These are phyloP conservation scores for Acrossocheilus wenchowensis DNA, from an alignment of 2,797 vertebrate genomes.

Conservation along the genomic window DNA sequence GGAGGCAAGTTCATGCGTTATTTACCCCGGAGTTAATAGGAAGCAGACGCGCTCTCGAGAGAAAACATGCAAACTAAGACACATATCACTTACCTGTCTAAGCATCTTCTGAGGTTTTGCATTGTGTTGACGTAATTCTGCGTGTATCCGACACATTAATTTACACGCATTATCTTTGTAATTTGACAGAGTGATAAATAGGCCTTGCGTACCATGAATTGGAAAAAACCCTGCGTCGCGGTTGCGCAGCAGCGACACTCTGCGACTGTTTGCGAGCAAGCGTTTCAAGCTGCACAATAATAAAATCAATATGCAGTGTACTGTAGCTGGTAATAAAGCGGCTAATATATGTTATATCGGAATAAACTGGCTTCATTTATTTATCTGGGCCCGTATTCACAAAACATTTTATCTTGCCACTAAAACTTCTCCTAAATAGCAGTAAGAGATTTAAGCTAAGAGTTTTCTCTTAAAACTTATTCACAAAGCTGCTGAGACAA, in stretches of 20 bases:
- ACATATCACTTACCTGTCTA: neutral
- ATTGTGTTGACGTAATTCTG: neutral
- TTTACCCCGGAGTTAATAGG: neutral
- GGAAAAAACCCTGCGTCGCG: neutral
- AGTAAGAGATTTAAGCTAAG: no score
- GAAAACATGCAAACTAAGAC: neutral
- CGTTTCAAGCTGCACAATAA: neutral
- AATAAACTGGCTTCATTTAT: neutral
- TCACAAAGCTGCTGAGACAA: no score
- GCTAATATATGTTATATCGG: neutral
- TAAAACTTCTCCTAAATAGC: no score
- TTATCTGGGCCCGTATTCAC: no score
- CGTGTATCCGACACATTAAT: neutral
- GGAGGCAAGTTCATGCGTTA: conserved; percentile 82
- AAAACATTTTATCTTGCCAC: no score
- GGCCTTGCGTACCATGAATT: conserved; percentile 14
- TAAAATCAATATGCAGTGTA: no score
- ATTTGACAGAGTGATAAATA: conserved; percentile 10
- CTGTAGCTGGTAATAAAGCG: neutral
- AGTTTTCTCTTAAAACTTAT: no score
- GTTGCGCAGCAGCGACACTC: conserved; percentile 29
- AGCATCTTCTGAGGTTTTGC: neutral
- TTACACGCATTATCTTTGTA: neutral
- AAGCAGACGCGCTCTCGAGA: neutral
- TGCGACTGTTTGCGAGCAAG: neutral